Evolutionary conservation across 53 echinoderm and acorn worm species (phyloP).

Genomic region (Astropecten irregularis): DNA sequence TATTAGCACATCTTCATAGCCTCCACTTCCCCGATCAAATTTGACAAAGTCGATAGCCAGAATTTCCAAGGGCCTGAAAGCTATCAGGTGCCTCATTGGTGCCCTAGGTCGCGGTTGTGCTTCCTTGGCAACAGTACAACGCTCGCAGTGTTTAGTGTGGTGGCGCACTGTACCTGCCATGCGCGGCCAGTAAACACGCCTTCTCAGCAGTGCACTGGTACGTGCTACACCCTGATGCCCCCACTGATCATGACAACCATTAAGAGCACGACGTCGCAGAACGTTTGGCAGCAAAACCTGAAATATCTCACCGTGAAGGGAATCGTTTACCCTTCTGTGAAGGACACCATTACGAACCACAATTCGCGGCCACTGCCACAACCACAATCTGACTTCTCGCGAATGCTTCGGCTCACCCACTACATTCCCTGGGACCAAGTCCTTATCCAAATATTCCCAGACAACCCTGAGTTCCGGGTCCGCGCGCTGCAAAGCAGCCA

Average conservation of each 20-base stretch:
- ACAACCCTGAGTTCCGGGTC: constrained; percentile 4
- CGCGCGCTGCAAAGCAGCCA: neutral
- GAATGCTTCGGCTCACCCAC: neutral
- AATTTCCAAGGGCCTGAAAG: constrained; percentile 59
- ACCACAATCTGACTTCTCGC: neutral
- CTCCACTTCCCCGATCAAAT: constrained; percentile 31
- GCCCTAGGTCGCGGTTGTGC: neutral
- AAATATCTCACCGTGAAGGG: neutral
- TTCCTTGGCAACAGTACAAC: neutral
- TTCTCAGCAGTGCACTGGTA: constrained; percentile 35
- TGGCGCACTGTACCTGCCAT: constrained; percentile 46
- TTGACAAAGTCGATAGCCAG: constrained; percentile 72
- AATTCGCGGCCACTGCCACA: neutral
- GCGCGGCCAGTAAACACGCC: constrained; percentile 66
- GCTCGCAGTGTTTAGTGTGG: no score
- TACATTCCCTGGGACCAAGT: neutral
- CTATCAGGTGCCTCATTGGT: no score
- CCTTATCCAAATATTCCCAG: neutral
- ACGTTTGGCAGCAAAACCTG: constrained; percentile 55
- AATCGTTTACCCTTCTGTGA: neutral
- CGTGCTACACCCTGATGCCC: constrained; percentile 62
- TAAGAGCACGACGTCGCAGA: constrained; percentile 27
- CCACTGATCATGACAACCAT: constrained; percentile 54
- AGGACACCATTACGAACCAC: neutral
- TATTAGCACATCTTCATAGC: constrained; percentile 66